Evolutionary conservation across 1,140 invertebrate genomes (phyloP).

Genomic region (Drosophila nannoptera): DNA sequence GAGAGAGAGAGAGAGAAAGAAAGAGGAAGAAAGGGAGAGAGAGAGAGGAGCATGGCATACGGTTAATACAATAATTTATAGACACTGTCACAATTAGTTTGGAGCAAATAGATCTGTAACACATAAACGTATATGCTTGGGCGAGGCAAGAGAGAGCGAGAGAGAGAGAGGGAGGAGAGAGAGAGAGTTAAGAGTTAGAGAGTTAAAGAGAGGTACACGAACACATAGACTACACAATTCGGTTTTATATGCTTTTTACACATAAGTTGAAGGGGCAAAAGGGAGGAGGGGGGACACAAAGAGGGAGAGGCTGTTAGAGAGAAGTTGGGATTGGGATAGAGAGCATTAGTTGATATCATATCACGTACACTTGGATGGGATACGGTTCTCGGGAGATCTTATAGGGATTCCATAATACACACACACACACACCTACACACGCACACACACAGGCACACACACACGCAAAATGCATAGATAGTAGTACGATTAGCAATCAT

Average conservation of each 20-base stretch:
- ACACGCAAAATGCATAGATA: conserved; percentile 45
- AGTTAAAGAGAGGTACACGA: conserved; percentile 1
- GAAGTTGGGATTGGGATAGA: conserved; percentile 15
- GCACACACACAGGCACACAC: conserved; percentile 20
- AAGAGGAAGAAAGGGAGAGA: conserved; percentile 22
- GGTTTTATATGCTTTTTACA: conserved; percentile 31
- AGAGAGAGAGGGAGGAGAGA: not conserved
- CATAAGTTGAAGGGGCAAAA: conserved; percentile 32
- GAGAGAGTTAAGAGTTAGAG: conserved; percentile 2
- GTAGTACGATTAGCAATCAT: conserved; percentile 36
- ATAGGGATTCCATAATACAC: not conserved
- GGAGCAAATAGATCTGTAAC: conserved; percentile 16
- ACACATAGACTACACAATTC: conserved; percentile 24
- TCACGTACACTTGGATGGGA: conserved; percentile 12
- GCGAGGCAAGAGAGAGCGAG: conserved; percentile 4
- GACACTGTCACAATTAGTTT: conserved; percentile 30
- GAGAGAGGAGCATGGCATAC: conserved; percentile 28
- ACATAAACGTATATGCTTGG: conserved; percentile 6
- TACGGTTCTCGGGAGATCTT: conserved; percentile 5
- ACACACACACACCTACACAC: conserved; percentile 14
- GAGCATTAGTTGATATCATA: conserved; percentile 17
- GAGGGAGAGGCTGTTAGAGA: not conserved
- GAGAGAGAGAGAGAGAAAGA: conserved; percentile 27
- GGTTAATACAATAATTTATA: conserved; percentile 31
- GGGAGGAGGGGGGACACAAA: conserved; percentile 17